Evolutionary conservation across 1,140 invertebrate species (phyloP), one percentile per base, ranked within the genome.

Genomic region (Lethrus apterus): DNA sequence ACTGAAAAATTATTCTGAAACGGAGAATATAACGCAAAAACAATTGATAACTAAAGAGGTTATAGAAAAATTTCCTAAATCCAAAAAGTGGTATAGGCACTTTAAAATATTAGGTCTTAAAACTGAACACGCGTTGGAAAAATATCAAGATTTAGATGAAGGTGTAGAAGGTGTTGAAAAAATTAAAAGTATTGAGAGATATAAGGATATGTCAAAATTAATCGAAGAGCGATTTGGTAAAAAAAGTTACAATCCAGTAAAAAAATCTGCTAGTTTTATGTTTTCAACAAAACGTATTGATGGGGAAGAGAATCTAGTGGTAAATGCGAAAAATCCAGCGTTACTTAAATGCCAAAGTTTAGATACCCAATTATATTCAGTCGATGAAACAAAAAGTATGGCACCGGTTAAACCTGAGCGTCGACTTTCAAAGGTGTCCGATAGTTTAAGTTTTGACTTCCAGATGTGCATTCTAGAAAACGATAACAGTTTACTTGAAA

Each of bases 261-360:
- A 63, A 42, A 63, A 63, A 36, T 63, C 60, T 0, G 60, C 60
- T 4, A 61, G 58, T 44, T 63, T 63, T 44, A 63, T 63, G 60
- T 63, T 61, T 44, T 54, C 60, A 2, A 52, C 51, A 0, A 63
- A 60, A 50, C 32, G 51, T 4, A 55, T 60, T 10, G 52, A 60
- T 29, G 29, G 58, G 5, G 51, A 58, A 31, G 57, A 60, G 24
- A 51, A 43, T 1, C 33, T 35, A 20, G 32, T 20, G 17, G 26
- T 52, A 21, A 42, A 11, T 4, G 44, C 38, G 33, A 52, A 48
- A 29, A 53, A 55, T 26, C 51, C 57, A n/a, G 44, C 60, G 8
- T 36, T 62, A 32, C 31, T 56, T 14, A 62, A 62, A 48, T 62
- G 60, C 54, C 60, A 62, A 48, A 62, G 60, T 52, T 46, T 62